Percentiles rank a stretch among this genome's conserved stretches.
These are phyloP conservation scores for Ctenomys sociabilis DNA, from an alignment of 2,113 vertebrate species.

Conservation along the genomic window DNA sequence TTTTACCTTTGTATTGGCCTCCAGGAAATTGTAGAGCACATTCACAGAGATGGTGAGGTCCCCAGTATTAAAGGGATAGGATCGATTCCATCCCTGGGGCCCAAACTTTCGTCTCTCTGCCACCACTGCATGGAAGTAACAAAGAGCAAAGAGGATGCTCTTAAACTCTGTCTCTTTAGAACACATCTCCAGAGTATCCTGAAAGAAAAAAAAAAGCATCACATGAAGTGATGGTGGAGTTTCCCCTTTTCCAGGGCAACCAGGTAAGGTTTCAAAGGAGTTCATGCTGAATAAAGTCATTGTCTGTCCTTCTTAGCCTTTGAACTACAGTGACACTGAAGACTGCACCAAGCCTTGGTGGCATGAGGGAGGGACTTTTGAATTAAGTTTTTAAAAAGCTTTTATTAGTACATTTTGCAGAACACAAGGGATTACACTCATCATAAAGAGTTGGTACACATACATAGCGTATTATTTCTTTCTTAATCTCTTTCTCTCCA, in stretches of 20 bases:
- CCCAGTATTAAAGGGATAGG: slow-evolving; percentile 94
- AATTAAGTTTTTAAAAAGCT: neutral
- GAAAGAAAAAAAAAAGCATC: slow-evolving; percentile 60
- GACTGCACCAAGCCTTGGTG: fast-evolving
- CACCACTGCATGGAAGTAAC: slow-evolving; percentile 97
- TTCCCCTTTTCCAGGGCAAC: no score
- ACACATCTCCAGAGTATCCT: slow-evolving; percentile 97
- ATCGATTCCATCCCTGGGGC: slow-evolving; percentile 95
- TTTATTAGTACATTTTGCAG: neutral
- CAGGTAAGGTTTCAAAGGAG: fast-evolving
- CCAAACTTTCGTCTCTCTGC: slow-evolving; percentile 96
- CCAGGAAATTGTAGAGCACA: slow-evolving; percentile 95
- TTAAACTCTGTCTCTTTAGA: slow-evolving; percentile 94
- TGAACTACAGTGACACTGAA: neutral
- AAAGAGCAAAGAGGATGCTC: slow-evolving; percentile 95
- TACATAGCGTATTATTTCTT: neutral
- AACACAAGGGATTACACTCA: neutral
- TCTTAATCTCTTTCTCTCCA: neutral
- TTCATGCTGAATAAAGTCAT: no score
- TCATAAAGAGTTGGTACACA: neutral
- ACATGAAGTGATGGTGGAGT: neutral
- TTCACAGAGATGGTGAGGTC: slow-evolving; percentile 96
- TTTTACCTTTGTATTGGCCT: slow-evolving; percentile 94
- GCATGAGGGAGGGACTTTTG: neutral
- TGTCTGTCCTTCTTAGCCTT: neutral